A percentile compares a stretch with the other conserved stretches of the same genome.
phyloP scores from a whole-genome alignment of 2,797 vertebrate genomes.

The Labeo calbasu region DNA sequence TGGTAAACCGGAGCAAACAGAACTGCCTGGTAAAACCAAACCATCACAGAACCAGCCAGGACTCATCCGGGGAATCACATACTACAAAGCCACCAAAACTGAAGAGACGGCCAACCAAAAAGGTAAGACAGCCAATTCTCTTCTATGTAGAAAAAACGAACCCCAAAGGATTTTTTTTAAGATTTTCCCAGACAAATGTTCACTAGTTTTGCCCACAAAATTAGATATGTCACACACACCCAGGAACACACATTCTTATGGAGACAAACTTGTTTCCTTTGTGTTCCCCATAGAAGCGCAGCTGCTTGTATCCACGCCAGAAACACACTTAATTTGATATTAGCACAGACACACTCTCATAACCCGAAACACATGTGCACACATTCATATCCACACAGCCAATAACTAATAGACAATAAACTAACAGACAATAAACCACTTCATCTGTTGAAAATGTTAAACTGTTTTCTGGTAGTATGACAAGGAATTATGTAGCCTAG shows the following conservation, averaged over 20 bases:
- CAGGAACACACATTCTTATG: slow-evolving; percentile 8
- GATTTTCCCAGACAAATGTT: not conserved
- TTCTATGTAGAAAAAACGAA: not conserved
- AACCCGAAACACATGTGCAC: slow-evolving; percentile 3
- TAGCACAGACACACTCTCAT: slow-evolving; percentile 18
- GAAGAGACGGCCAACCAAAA: slow-evolving; percentile 58
- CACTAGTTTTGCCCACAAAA: not conserved
- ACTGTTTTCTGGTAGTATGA: not conserved
- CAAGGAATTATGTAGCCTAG: not conserved
- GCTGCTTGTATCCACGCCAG: slow-evolving; percentile 23
- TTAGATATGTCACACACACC: not conserved
- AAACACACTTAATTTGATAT: slow-evolving; percentile 26
- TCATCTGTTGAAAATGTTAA: not conserved
- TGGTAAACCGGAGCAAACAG: slow-evolving; percentile 55
- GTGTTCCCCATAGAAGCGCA: slow-evolving; percentile 31
- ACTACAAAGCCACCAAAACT: slow-evolving; percentile 87
- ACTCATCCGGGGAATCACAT: slow-evolving; percentile 88
- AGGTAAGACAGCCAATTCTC: not conserved
- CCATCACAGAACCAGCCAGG: slow-evolving; percentile 81
- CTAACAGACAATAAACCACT: not conserved
- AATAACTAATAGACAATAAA: slow-evolving; percentile 1
- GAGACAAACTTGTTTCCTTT: slow-evolving; percentile 27
- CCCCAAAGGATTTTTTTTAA: not conserved
- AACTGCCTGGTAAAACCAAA: slow-evolving; percentile 81
- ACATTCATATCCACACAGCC: slow-evolving; percentile 12